These are phyloP conservation scores for Lasioglossum albipes DNA, from an alignment of 1,140 invertebrate genomes.

Conservation along the genomic window DNA sequence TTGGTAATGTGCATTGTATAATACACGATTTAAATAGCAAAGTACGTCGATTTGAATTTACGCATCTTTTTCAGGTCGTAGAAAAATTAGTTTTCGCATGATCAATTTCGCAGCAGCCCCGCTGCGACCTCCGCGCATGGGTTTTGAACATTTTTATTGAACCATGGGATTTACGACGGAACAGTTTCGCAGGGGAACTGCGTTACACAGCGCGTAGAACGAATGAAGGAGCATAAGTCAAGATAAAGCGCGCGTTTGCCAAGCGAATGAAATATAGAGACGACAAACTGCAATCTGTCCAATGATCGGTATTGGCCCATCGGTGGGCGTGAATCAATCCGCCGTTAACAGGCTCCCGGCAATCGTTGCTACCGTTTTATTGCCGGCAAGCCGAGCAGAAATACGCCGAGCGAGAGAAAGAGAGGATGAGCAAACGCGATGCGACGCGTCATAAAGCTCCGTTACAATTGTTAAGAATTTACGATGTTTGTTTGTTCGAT, in stretches of 20 bases:
- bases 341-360: neutral
- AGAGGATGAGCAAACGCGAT: too few relatives aligned
- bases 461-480: neutral
- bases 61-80: too few relatives aligned
- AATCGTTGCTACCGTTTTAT: neutral
- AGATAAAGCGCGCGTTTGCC: neutral
- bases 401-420: too few relatives aligned
- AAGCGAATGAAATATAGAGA: conserved; percentile 10
- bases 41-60: too few relatives aligned
- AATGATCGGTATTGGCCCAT: conserved; percentile 16
- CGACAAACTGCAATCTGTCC: conserved; percentile 12
- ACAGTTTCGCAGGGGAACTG: neutral
- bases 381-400: neutral
- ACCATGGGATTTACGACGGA: too few relatives aligned
- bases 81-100: too few relatives aligned
- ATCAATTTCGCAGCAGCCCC: too few relatives aligned
- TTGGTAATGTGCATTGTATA: too few relatives aligned
- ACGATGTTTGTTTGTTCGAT: neutral
- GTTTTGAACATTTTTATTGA: too few relatives aligned
- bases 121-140: too few relatives aligned
- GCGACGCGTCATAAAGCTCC: neutral
- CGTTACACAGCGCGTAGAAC: neutral
- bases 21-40: too few relatives aligned
- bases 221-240: neutral
- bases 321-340: conserved; percentile 26